These are phyloP conservation scores for Dyspetes luteomarginatus DNA, from an alignment of 2,888 invertebrate genomes.

Conservation along the genomic window DNA sequence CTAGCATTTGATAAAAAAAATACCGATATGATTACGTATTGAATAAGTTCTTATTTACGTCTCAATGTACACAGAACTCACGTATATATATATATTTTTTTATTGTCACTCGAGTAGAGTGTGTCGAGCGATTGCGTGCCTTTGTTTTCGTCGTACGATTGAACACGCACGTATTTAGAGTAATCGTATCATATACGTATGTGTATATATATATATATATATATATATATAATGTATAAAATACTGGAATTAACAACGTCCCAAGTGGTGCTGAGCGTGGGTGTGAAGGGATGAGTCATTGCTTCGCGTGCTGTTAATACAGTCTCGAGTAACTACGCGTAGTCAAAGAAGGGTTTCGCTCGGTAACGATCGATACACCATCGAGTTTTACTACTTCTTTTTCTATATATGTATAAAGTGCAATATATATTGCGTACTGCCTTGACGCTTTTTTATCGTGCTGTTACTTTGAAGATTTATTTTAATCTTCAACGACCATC, in stretches of 20 bases:
- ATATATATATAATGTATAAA: background rate
- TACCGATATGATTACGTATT: too few species aligned
- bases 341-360: background rate
- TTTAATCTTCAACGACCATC: too few species aligned
- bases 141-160: constrained; percentile 22
- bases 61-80: background rate
- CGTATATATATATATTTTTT: too few species aligned
- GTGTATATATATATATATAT: background rate
- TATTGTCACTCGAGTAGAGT: background rate
- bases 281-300: constrained; percentile 53
- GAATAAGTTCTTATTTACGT: background rate
- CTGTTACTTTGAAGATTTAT: too few species aligned
- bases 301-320: constrained; percentile 20
- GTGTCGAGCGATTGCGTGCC: background rate
- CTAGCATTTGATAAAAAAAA: too few species aligned
- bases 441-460: background rate
- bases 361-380: constrained; percentile 14
- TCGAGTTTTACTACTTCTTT: background rate
- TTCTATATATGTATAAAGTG: too few species aligned
- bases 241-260: constrained; percentile 11
- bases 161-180: constrained; percentile 5
- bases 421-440: too few species aligned
- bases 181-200: background rate
- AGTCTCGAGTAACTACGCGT: background rate
- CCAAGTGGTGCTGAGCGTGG: constrained; percentile 34